Percentiles rank a stretch among this genome's conserved stretches.
Conservation (phyloP, 1,140 invertebrate genomes). For the Trigoniulus corallinus region DNA sequence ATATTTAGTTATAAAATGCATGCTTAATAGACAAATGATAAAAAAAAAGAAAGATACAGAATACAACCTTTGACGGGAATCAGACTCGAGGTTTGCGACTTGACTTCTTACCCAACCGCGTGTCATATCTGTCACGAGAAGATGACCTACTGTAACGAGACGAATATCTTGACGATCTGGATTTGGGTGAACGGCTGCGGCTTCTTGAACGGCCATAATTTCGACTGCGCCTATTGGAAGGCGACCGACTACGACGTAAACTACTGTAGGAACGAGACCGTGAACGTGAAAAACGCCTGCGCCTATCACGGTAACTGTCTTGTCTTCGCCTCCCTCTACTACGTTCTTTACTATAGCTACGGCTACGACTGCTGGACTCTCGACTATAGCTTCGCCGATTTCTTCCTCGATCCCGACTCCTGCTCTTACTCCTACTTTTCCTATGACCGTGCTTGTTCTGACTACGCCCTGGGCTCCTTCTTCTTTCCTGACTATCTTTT, state of each 20-base stretch:
- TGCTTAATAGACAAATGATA: too few relatives aligned
- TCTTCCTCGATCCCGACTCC: constrained; percentile 1
- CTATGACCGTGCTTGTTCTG: not conserved
- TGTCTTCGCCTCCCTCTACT: constrained; percentile 2
- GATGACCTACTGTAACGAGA: too few relatives aligned
- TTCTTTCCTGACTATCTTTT: not conserved
- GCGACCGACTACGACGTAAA: not conserved
- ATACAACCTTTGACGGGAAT: too few relatives aligned
- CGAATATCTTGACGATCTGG: too few relatives aligned
- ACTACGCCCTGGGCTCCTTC: not conserved
- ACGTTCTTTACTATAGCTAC: not conserved
- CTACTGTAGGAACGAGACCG: not conserved
- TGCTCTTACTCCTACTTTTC: not conserved
- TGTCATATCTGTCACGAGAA: too few relatives aligned
- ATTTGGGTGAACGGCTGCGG: not conserved
- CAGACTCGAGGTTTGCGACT: too few relatives aligned
- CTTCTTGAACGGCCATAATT: too few relatives aligned
- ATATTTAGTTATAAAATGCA: too few relatives aligned
- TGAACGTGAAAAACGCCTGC: not conserved
- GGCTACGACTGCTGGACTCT: not conserved
- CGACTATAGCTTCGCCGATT: not conserved
- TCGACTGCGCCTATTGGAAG: too few relatives aligned
- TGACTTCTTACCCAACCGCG: too few relatives aligned
- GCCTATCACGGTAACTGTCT: not conserved
- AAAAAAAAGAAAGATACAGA: too few relatives aligned